These are phyloP conservation scores for Megalurothrips usitatus DNA, from an alignment of 2,888 invertebrate genomes.

Conservation along the genomic window DNA sequence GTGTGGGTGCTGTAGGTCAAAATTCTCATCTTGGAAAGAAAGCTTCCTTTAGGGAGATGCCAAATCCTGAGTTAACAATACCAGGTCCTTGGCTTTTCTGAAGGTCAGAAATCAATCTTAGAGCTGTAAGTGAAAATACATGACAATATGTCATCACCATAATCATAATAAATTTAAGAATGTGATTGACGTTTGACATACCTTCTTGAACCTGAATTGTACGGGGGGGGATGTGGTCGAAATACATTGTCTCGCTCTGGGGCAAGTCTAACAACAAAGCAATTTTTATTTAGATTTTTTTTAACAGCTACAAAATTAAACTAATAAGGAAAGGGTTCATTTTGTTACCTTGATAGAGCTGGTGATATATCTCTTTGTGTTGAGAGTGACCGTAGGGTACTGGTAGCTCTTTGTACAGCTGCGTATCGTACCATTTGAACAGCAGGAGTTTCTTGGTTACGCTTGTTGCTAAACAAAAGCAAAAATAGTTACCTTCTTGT, in stretches of 20 bases:
- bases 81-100: conserved; percentile 52
- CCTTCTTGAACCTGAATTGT: neutral
- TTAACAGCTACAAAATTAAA: neutral
- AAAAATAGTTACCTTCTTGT: no score
- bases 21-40: no score
- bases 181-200: conserved; percentile 49
- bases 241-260: conserved; percentile 42
- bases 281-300: conserved; percentile 28
- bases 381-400: conserved; percentile 57
- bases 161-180: conserved; percentile 44
- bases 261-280: conserved; percentile 43
- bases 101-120: conserved; percentile 53
- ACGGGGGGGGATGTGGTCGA: neutral
- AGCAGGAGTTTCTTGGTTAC: conserved; percentile 44
- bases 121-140: conserved; percentile 39
- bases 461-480: conserved; percentile 2
- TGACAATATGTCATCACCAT: neutral
- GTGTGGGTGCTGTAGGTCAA: no score
- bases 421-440: conserved; percentile 62
- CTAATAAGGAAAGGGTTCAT: neutral
- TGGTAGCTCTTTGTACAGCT: conserved; percentile 54
- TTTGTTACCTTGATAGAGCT: neutral
- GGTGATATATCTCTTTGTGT: conserved; percentile 47
- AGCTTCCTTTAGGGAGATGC: no score
- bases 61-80: conserved; percentile 47